Base-by-base conservation (phyloP, 2,888 invertebrate genomes). In the Drosophila greeni region DNA sequence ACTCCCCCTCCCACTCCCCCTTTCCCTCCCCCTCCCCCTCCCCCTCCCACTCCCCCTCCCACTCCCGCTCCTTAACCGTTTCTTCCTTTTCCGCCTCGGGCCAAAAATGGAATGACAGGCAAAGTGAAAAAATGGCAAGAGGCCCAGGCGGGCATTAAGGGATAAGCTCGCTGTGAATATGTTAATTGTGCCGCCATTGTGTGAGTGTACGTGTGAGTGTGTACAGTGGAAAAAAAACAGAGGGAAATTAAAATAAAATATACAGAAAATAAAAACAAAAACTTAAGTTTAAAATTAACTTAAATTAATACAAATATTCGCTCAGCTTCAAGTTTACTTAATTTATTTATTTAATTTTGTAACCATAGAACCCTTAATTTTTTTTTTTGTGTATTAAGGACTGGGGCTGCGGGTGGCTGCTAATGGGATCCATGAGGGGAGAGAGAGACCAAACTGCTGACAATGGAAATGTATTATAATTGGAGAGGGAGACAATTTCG, bases 101-200 rank as follows among this genome's bases (percentile, higher is more conserved):
- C 49, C 55, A 9, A 59, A 66, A 59, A 42, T 37, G 66, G 67
- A 66, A 66, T 39, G 65, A 45, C 59, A 48, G 48, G 48, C 67
- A 60, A 55, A 65, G 64, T 65, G 65, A 65, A 65, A 64, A 55
- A 65, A 55, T 65, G 66, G 67, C 53, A 48, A 66, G 60, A 37
- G 52, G 52, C 66, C 59, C 47, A 37, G 18, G 48, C 66, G 66
- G 29, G 74, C 75, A 79, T 79, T 79, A 75, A 72, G 74, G 75
- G 70, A 75, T 82, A 82, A 82, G 40, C 72, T 75, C 53, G 56
- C 77, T 66, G 62, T 34, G 67, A 79, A 82, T 79, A 82, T 82
- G 80, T 80, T 79, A 79, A 79, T 80, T 79, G 64, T 56, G 68
- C 68, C 31, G 57, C 64, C 43, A 9, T 33, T 45, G 37, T 36